phyloP scores from a whole-genome alignment of 2,888 invertebrate species.

The Laspeyria flexula region DNA sequence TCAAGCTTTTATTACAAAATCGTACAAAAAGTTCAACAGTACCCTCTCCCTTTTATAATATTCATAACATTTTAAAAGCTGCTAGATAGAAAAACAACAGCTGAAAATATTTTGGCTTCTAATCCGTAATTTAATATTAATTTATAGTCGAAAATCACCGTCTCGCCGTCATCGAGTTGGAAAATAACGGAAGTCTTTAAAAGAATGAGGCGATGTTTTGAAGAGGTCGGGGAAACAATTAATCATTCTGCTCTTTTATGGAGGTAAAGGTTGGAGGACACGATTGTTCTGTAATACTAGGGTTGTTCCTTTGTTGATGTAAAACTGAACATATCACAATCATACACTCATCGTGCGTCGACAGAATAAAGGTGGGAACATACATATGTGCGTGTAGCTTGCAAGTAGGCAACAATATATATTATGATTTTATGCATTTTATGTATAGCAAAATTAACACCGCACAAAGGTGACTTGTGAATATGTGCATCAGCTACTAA shows the following conservation, averaged over 20 bases:
- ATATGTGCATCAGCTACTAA: no score
- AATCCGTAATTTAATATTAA: constrained; percentile 80
- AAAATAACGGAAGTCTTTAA: constrained; percentile 85
- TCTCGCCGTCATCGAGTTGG: constrained; percentile 80
- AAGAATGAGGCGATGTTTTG: constrained; percentile 83
- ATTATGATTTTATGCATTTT: no score
- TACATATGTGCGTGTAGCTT: constrained; percentile 16
- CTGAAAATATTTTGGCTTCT: constrained; percentile 66
- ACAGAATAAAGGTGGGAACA: constrained; percentile 54
- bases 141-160: constrained; percentile 78
- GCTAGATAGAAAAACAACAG: constrained; percentile 43
- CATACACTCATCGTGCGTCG: constrained; percentile 43
- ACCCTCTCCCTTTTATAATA: constrained; percentile 3
- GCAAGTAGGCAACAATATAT: no score
- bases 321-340: constrained; percentile 58
- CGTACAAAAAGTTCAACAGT: neutral
- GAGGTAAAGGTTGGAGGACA: constrained; percentile 80
- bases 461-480: no score
- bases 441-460: no score
- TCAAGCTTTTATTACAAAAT: neutral
- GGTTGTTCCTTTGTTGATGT: constrained; percentile 72
- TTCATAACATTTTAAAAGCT: constrained; percentile 24
- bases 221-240: constrained; percentile 84
- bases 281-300: constrained; percentile 78
- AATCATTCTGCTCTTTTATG: constrained; percentile 82